These are phyloP conservation scores for Brachyalestes nurse DNA, from an alignment of 2,797 vertebrate species.

Conservation along the genomic window DNA sequence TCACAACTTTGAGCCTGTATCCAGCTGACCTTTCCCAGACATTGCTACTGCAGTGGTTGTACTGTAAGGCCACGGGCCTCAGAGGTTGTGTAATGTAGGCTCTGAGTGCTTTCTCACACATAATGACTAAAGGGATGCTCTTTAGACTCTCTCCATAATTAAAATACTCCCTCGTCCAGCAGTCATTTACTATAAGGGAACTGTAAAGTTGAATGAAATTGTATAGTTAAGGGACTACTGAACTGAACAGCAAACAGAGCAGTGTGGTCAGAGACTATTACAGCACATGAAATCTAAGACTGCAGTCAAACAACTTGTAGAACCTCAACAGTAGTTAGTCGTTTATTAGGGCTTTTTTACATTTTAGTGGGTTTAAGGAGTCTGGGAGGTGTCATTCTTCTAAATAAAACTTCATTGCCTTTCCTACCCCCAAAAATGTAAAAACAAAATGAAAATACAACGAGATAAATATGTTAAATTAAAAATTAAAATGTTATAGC, in stretches of 20 bases:
- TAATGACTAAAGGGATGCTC: slow-evolving; percentile 9
- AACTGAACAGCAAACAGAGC: slow-evolving; percentile 1
- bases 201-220: background rate
- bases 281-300: too few species aligned
- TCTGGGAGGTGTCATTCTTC: too few species aligned
- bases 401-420: too few species aligned
- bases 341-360: too few species aligned
- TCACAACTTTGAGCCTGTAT: slow-evolving; percentile 26
- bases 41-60: background rate
- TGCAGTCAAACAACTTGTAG: background rate
- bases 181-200: background rate
- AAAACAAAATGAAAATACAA: too few species aligned
- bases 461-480: too few species aligned
- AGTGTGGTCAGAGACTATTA: background rate
- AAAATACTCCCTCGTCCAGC: slow-evolving; percentile 16
- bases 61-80: slow-evolving; percentile 13
- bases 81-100: slow-evolving; percentile 19
- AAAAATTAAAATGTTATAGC: too few species aligned
- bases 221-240: slow-evolving; percentile 9
- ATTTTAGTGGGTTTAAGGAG: too few species aligned
- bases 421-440: too few species aligned
- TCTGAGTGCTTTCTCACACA: slow-evolving; percentile 18
- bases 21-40: slow-evolving; percentile 29
- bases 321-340: background rate
- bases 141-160: slow-evolving; percentile 8